Conservation (phyloP, 2,888 invertebrate genomes). For the Brenthis ino region DNA sequence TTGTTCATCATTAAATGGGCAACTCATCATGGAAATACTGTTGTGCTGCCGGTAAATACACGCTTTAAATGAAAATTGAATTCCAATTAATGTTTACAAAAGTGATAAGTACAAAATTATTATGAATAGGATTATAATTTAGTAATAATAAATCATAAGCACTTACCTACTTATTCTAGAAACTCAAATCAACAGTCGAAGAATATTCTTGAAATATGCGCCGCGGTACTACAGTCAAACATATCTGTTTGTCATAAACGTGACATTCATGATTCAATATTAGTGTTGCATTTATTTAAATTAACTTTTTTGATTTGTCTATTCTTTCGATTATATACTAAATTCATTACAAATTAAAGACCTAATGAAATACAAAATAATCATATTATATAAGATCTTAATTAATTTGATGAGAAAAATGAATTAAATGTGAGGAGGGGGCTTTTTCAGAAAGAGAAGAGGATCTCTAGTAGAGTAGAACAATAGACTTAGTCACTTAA, state of each 20-base stretch:
- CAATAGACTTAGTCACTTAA: too few relatives aligned
- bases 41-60: slow-evolving; percentile 34
- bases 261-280: slow-evolving; percentile 11
- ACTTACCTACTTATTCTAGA: slow-evolving; percentile 15
- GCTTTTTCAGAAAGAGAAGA: too few relatives aligned
- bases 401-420: too few relatives aligned
- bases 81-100: not conserved
- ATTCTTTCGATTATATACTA: too few relatives aligned
- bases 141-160: not conserved
- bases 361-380: too few relatives aligned
- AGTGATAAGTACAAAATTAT: not conserved
- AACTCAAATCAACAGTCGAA: slow-evolving; percentile 28
- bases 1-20: slow-evolving; percentile 85
- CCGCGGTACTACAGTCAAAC: not conserved
- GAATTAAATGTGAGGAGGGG: too few relatives aligned
- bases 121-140: not conserved
- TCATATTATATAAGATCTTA: too few relatives aligned
- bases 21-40: slow-evolving; percentile 64
- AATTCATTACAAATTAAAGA: too few relatives aligned
- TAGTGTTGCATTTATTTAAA: slow-evolving; percentile 5
- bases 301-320: not conserved
- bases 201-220: slow-evolving; percentile 32
- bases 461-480: too few relatives aligned
- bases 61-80: not conserved
- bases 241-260: not conserved